Evolutionary conservation across 2,113 vertebrate genomes (phyloP).

Genomic region (Chiloscyllium plagiosum): DNA sequence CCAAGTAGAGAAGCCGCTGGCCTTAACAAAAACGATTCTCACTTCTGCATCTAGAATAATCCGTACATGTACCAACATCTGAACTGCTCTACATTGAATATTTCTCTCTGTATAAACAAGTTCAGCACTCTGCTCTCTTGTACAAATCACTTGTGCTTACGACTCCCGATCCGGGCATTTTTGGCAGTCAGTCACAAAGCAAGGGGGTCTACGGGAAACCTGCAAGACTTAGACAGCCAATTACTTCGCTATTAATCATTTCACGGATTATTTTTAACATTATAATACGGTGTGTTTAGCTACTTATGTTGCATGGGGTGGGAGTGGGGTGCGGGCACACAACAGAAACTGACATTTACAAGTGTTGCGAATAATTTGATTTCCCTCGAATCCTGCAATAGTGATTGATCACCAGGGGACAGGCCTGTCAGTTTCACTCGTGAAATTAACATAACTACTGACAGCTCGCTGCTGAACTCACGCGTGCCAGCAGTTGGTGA

Average conservation of each 20-base stretch:
- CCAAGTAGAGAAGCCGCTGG: too few species aligned
- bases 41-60: not conserved
- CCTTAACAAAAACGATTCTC: not conserved
- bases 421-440: constrained; percentile 5
- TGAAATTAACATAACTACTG: constrained; percentile 19
- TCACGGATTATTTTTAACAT: not conserved
- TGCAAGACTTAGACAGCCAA: not conserved
- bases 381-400: not conserved
- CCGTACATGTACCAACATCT: not conserved
- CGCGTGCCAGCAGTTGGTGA: not conserved
- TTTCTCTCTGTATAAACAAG: not conserved
- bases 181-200: not conserved
- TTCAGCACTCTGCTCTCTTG: not conserved
- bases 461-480: constrained; percentile 18
- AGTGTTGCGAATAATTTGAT: not conserved
- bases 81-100: not conserved
- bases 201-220: not conserved
- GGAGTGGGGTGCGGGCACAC: too few species aligned
- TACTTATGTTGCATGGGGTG: not conserved
- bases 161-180: not conserved
- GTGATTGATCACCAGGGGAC: constrained; percentile 29
- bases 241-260: too few species aligned
- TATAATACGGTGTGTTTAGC: not conserved
- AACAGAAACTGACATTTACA: not conserved
- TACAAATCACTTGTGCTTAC: not conserved